Evolutionary conservation across 2,888 invertebrate genomes (phyloP), one percentile per base, ranked within the genome.

Genomic region (Pterobdella sp.): DNA sequence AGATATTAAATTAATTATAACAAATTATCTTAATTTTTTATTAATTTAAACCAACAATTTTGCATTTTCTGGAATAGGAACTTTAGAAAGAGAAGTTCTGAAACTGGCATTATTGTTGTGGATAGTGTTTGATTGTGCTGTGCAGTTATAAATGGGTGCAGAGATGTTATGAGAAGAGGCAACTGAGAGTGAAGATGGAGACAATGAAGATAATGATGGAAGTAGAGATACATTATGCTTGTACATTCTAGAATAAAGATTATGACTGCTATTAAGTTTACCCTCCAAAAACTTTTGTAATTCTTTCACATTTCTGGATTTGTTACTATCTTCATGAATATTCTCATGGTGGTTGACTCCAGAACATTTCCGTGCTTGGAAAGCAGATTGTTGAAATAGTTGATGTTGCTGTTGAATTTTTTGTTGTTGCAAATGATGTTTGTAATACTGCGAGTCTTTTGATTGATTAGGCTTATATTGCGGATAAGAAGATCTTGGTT

Each of bases 221-320:
- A 63, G n/a, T 7, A 29, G 26, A 26, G 26, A 26, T 7, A n/a
- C 7, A n/a, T 63, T 7, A 7, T 22, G 31, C 31, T 63, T 63
- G 31, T 63, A 26, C 63, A 63, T 14, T 7, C 7, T 7, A n/a
- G 26, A 7, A 29, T 7, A 14, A 7, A 26, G 10, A 26, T 63
- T 63, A 26, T 26, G 35, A 42, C 35, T 68, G 42, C 36, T 68
- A 22, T 26, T 34, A 4, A 68, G 35, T 26, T 68, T 68, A 22
- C 26, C 68, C 37, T 68, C 68, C 22, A 68, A 42, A 3, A 68
- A 22, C 22, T 68, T 35, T 37, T 68, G 68, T n/a, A 68, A 26
- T 42, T 68, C n/a, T 18, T 68, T 68, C 34, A 68, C 29, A 42
- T 68, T 68, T n/a, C 68, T 22, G 4, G 36, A 36, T 14, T 68